Conservation (phyloP, 2,113 vertebrate genomes). For the Chamaea fasciata region DNA sequence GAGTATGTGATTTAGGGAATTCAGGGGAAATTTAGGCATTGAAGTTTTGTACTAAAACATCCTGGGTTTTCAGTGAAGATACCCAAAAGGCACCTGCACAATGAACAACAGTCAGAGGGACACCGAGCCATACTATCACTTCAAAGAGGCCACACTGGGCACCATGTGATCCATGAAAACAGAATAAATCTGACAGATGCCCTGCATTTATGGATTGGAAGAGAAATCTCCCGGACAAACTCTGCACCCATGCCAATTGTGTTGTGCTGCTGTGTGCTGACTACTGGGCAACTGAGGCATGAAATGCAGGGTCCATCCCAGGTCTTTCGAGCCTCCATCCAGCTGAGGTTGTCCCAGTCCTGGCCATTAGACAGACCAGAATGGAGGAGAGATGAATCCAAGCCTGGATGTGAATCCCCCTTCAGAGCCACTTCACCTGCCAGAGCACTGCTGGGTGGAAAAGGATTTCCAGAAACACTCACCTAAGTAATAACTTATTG, state of each 20-base stretch:
- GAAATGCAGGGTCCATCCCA: background rate
- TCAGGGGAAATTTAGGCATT: background rate
- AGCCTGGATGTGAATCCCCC: background rate
- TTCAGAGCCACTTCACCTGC: background rate
- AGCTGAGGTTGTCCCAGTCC: background rate
- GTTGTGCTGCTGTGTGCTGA: background rate
- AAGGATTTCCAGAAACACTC: background rate
- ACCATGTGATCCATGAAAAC: background rate
- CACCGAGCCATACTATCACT: background rate
- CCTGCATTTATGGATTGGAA: background rate
- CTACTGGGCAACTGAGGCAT: background rate
- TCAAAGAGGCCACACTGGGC: background rate
- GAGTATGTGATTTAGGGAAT: background rate
- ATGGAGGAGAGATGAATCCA: rapidly evolving
- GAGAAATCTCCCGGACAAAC: background rate
- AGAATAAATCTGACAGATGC: background rate
- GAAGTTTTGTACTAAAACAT: background rate
- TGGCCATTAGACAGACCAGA: background rate
- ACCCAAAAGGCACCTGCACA: background rate
- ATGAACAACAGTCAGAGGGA: background rate
- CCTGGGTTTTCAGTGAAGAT: background rate
- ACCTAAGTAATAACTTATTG: background rate
- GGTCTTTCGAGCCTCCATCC: background rate
- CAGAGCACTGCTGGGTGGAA: background rate
- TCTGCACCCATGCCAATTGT: rapidly evolving